Evolutionary conservation across 2,797 vertebrate genomes (phyloP).

Genomic region (Tapera naevia): DNA sequence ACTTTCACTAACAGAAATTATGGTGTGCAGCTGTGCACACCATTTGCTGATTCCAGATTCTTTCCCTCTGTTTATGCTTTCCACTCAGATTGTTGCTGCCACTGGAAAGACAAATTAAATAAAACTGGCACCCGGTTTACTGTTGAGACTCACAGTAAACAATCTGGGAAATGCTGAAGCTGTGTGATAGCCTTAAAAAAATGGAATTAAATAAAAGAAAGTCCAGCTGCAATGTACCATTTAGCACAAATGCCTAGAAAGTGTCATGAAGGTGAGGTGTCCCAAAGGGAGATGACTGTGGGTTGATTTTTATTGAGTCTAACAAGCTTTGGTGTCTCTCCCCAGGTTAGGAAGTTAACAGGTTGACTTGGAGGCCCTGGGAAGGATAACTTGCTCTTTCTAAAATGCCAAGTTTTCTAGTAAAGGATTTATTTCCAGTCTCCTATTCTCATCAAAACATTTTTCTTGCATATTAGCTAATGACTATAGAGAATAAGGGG

Average conservation of each 20-base stretch:
- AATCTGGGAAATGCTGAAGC: constrained; percentile 47
- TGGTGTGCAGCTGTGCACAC: constrained; percentile 67
- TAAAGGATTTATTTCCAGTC: not conserved
- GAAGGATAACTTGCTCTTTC: not conserved
- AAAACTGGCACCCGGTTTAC: constrained; percentile 34
- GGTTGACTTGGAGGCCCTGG: not conserved
- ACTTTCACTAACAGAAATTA: constrained; percentile 60
- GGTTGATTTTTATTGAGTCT: constrained; percentile 13
- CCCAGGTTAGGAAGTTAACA: not conserved
- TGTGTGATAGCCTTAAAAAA: constrained; percentile 19
- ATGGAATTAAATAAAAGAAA: constrained; percentile 45
- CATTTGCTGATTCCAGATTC: constrained; percentile 55
- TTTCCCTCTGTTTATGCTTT: constrained; percentile 58
- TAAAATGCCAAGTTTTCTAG: not conserved
- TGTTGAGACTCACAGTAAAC: constrained; percentile 52
- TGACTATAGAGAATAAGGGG: not conserved
- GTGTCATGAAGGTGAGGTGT: constrained; percentile 6
- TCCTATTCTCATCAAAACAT: not conserved
- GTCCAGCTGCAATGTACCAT: constrained; percentile 20
- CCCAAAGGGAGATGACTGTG: not conserved
- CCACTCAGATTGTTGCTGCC: constrained; percentile 63
- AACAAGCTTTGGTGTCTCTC: constrained; percentile 16
- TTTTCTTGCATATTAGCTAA: constrained; percentile 28
- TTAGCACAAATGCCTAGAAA: constrained; percentile 58
- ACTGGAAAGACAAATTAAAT: constrained; percentile 71